Conservation (phyloP, 2,113 vertebrate genomes). For the Conger conger region DNA sequence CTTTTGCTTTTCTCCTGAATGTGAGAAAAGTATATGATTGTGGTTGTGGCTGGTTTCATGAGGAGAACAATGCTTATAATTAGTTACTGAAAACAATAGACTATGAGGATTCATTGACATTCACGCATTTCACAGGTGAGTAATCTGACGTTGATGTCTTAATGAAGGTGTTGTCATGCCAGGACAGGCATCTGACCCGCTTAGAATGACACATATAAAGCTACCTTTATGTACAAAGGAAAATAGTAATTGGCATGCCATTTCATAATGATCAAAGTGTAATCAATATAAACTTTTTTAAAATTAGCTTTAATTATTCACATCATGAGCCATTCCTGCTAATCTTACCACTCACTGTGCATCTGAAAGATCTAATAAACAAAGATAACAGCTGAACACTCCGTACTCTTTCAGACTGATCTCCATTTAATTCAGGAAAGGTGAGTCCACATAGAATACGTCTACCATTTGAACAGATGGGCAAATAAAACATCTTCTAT, state of each 20-base stretch:
- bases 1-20: not conserved
- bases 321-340: not conserved
- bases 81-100: not conserved
- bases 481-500: not conserved
- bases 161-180: not conserved
- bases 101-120: not conserved
- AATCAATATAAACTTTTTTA: slow-evolving; percentile 14
- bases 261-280: slow-evolving; percentile 21
- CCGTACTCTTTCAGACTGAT: not conserved
- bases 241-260: too few species aligned
- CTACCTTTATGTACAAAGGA: too few species aligned
- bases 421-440: not conserved
- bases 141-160: not conserved
- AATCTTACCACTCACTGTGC: slow-evolving; percentile 20
- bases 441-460: not conserved
- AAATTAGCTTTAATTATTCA: slow-evolving; percentile 22
- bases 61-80: not conserved
- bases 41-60: not conserved
- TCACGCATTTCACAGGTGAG: not conserved
- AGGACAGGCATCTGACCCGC: not conserved
- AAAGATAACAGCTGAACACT: slow-evolving; percentile 1
- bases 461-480: not conserved
- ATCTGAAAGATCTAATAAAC: slow-evolving; percentile 9
- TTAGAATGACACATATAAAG: not conserved
- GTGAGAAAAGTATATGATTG: not conserved